Conservation (phyloP, 2,113 vertebrate species). For the Dicrurus megarhynchus region DNA sequence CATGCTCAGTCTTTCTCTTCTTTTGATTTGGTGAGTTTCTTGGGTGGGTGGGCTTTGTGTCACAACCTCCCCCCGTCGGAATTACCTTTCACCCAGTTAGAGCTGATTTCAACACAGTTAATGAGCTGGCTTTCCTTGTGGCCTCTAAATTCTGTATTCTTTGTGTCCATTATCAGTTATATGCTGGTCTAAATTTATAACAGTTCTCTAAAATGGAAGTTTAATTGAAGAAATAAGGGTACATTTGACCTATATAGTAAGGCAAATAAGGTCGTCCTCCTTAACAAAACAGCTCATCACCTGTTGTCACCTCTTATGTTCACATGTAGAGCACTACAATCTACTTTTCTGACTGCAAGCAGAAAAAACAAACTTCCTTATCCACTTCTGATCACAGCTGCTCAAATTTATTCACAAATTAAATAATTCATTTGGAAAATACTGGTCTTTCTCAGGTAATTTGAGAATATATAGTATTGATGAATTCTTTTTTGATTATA, state of each 20-base stretch:
- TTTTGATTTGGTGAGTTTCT: background rate
- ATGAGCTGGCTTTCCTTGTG: background rate
- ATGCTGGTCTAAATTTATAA: background rate
- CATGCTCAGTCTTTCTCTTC: background rate
- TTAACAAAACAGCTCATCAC: background rate
- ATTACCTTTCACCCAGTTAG: rapidly evolving
- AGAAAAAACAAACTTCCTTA: background rate
- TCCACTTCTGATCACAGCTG: slow-evolving; percentile 32
- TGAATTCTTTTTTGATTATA: background rate
- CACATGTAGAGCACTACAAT: background rate
- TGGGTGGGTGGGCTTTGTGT: background rate
- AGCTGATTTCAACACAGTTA: background rate
- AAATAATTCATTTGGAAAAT: background rate
- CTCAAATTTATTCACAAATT: background rate
- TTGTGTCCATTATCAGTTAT: background rate
- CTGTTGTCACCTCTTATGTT: background rate
- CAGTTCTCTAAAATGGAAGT: background rate
- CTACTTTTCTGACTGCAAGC: background rate
- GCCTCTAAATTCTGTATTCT: background rate
- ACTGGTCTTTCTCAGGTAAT: background rate
- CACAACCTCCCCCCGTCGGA: rapidly evolving
- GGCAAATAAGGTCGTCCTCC: background rate
- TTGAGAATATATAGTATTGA: background rate
- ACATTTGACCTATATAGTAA: background rate
- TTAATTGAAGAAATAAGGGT: background rate